Evolutionary conservation across 2,797 vertebrate species (phyloP), one percentile per base, ranked within the genome.

Genomic region (Poecilia gillii): DNA sequence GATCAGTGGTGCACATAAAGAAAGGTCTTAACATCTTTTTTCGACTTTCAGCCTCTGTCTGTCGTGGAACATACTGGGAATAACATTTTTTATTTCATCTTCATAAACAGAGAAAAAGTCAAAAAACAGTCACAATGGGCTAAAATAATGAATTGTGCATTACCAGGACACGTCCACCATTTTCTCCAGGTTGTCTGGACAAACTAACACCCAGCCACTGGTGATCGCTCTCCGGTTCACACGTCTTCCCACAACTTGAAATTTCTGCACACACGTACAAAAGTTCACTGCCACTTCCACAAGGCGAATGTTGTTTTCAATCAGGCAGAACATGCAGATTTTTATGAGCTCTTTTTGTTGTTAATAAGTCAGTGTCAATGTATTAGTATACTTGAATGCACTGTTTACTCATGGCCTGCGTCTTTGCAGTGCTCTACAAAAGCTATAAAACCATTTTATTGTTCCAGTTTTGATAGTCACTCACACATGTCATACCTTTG

Each of bases 181-280:
- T 77, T 33, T 96, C 93, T 90, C 93, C 94, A 3, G 96, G 94
- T 39, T 98, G 97, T 87, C 97, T 96, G 3, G 98, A 97, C 86
- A 99, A 95, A 80, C 98, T 98, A 84, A 99, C 98, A 0, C 98
- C 99, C 80, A 99, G 88, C 99, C 99, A 99, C 86, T 99, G 97
- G 89, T 98, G 95, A 81, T 99, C 97, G 82, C 94, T 96, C 79
- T 99, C 98, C 77, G 95, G 92, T 87, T 93, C 73, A 90, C 99
- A 99, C 0, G 96, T 97, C 92, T 89, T 97, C 81, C 98, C 98
- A 94, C 98, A 99, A 0, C 0, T 18, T 41, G 43, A 86, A 75
- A 95, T 90, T 13, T 96, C 97, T 99, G 91, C 39, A 66, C 12
- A 80, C 64, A 66, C 13, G 77, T 57, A 80, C 20, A 84, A 16